Percentiles rank a stretch among this genome's conserved stretches.
Evolutionary conservation across 2,113 vertebrate species (phyloP).

Genomic region (Odocoileus hemionus): DNA sequence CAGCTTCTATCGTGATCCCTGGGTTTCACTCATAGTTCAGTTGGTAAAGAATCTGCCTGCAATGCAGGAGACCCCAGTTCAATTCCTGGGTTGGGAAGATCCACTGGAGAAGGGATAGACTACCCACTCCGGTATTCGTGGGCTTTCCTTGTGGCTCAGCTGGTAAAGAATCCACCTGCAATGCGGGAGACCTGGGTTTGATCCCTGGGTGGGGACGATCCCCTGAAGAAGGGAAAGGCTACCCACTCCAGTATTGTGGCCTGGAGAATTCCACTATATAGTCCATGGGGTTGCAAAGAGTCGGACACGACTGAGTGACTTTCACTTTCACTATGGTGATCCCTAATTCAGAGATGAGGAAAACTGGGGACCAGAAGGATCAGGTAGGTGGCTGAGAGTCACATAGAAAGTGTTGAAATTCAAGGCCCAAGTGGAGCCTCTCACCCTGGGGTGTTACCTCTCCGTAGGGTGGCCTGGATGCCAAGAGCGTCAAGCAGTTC

Average conservation of each 20-base stretch:
- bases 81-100: not conserved
- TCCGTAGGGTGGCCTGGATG: not conserved
- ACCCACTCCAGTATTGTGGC: not conserved
- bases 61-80: not conserved
- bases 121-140: not conserved
- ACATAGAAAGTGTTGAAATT: not conserved
- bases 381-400: not conserved
- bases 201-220: not conserved
- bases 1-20: not conserved
- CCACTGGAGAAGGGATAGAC: not conserved
- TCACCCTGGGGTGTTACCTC: not conserved
- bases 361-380: not conserved
- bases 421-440: not conserved
- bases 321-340: not conserved
- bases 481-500: rapidly evolving
- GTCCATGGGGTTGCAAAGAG: not conserved
- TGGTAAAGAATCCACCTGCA: not conserved
- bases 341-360: not conserved
- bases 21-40: not conserved
- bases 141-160: not conserved
- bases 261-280: not conserved
- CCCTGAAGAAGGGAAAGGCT: not conserved
- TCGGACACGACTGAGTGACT: not conserved
- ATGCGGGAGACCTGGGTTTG: not conserved
- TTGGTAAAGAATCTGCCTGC: not conserved